phyloP scores from a whole-genome alignment of 2,797 vertebrate genomes.

The Sebastes oblongus region DNA sequence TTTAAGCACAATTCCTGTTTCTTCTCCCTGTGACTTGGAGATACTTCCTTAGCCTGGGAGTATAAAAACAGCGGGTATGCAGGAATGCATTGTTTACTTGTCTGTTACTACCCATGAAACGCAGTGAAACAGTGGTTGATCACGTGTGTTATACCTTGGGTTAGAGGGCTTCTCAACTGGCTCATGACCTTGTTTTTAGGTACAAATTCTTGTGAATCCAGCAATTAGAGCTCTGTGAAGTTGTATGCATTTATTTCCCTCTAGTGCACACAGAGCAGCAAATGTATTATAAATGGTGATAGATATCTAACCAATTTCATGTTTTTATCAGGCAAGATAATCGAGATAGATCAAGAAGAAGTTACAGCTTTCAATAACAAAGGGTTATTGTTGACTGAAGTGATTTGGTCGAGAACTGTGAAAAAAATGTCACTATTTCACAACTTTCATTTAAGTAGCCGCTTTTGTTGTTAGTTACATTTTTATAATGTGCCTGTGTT shows the following conservation, averaged over 20 bases:
- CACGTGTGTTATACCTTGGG: slow-evolving; percentile 8
- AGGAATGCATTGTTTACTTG: slow-evolving; percentile 35
- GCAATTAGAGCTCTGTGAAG: neutral
- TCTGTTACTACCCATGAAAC: slow-evolving; percentile 7
- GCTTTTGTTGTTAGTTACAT: neutral
- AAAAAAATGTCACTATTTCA: neutral
- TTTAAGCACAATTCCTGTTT: slow-evolving; percentile 61
- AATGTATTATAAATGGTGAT: neutral
- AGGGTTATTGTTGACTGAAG: neutral
- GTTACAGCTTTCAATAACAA: neutral
- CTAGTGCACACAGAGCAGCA: neutral
- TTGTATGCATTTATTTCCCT: neutral
- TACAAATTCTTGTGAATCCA: neutral
- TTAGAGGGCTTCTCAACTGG: neutral
- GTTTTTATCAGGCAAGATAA: neutral
- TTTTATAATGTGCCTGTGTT: neutral
- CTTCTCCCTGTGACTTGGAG: slow-evolving; percentile 36
- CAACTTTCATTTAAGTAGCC: neutral
- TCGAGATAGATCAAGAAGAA: neutral
- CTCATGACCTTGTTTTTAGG: neutral
- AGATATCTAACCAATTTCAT: neutral
- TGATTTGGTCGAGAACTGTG: neutral
- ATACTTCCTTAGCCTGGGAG: slow-evolving; percentile 48
- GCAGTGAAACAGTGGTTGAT: slow-evolving; percentile 16
- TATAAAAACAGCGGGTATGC: slow-evolving; percentile 34